These are phyloP conservation scores for Noctua comes DNA, from an alignment of 2,888 invertebrate genomes.

Conservation along the genomic window DNA sequence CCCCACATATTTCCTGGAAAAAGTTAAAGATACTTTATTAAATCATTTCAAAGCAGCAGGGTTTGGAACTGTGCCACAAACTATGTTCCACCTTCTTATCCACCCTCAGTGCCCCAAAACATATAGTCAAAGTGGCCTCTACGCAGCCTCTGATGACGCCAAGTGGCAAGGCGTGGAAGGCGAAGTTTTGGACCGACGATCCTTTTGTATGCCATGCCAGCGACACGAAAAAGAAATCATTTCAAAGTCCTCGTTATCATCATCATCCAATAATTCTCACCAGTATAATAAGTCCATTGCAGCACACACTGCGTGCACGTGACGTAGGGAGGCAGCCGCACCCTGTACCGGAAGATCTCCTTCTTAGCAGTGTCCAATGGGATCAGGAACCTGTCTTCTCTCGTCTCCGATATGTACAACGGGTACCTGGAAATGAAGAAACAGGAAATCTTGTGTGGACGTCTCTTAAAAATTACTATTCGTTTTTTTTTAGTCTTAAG, in stretches of 20 bases:
- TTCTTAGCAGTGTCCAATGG: slow-evolving; percentile 93
- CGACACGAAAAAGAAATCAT: not conserved
- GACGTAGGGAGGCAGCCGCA: slow-evolving; percentile 94
- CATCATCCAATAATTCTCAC: slow-evolving; percentile 76
- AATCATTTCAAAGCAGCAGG: not conserved
- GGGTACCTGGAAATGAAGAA: slow-evolving; percentile 90
- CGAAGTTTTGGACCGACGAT: not conserved
- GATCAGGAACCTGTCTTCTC: slow-evolving; percentile 93
- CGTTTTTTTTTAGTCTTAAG: not conserved
- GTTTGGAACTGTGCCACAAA: not conserved
- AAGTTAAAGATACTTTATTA: not conserved
- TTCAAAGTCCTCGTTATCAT: not conserved
- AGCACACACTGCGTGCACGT: slow-evolving; percentile 97
- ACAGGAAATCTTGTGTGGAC: not conserved
- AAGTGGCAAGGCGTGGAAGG: not conserved
- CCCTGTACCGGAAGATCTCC: slow-evolving; percentile 92
- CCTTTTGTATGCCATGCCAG: not conserved
- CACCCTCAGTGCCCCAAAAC: not conserved
- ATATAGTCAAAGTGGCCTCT: not conserved
- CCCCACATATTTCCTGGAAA: slow-evolving; percentile 96
- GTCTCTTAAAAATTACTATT: not conserved
- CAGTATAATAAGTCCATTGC: slow-evolving; percentile 98
- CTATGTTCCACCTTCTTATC: not conserved
- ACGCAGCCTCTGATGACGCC: not conserved
- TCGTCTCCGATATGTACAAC: slow-evolving; percentile 93